Evolutionary conservation across 2,113 vertebrate species (phyloP), one percentile per base, ranked within the genome.

Genomic region (Saimiri boliviensis): DNA sequence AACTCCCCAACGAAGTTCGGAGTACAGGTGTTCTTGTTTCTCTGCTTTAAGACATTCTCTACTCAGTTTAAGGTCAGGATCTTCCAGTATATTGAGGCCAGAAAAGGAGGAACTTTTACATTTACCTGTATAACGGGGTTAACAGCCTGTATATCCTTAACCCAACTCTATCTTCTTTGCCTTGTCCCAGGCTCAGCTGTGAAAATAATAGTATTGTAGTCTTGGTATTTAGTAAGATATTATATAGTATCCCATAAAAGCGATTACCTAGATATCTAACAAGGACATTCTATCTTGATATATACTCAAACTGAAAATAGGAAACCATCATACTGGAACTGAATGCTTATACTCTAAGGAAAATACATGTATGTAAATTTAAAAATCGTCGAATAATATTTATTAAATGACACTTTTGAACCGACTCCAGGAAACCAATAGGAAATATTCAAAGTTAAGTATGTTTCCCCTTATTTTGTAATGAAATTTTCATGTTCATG

Each of bases 351-450:
- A 63, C 32, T 89, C 45, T 91, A 54, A 66, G 70, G 79, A 96
- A 89, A 89, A 96, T 92, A 60, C 56, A 76, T 91, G 74, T 74
- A 68, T 89, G 63, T 94, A 58, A 84, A 77, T 86, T 93, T 96
- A 5, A 27, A 89, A 49, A 47, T 86, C 84, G 37, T 91, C 49
- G 56, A 87, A 58, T 94, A 76, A 8, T 89, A 47, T 86, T 49
- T 3, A 91, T 91, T 91, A 84, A 84, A 47, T 93, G 80, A 91
- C 66, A 20, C 2, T 1, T 86, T 71, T 47, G 68, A 87, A 70
- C 74, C 89, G 47, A 71, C 49, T 95, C 3, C 0, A 10, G 0
- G 27, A 92, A 88, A 79, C 74, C 56, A 89, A 91, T 88, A 79
- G 92, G 71, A 1, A 1, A 1, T 54, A 90, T 95, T 95, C 92